phyloP scores from a whole-genome alignment of 2,113 vertebrate species.

The Amphiprion ocellaris region DNA sequence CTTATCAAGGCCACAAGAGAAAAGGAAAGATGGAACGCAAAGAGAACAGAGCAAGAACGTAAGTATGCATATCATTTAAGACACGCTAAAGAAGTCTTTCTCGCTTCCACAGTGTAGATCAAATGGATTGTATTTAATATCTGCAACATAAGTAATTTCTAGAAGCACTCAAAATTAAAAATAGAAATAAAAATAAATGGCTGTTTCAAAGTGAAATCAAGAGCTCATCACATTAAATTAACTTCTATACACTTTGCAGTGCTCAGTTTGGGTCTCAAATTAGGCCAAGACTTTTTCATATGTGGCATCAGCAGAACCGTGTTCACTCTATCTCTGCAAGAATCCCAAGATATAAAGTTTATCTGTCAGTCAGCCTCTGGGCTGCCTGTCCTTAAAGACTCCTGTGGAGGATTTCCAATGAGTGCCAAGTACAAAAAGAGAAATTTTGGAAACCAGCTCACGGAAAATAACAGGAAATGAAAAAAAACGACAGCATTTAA shows the following conservation, averaged over 20 bases:
- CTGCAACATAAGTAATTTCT: conserved; percentile 38
- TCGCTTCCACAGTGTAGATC: conserved; percentile 47
- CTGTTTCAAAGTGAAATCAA: conserved; percentile 23
- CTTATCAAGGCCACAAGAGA: conserved; percentile 71
- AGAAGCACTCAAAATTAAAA: conserved; percentile 32
- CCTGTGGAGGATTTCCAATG: neutral
- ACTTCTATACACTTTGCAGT: conserved; percentile 22
- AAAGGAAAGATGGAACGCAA: conserved; percentile 9
- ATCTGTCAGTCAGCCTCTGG: conserved; percentile 14
- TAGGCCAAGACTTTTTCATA: conserved; percentile 26
- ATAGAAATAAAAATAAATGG: conserved; percentile 17
- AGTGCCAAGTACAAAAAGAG: neutral
- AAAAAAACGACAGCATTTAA: neutral
- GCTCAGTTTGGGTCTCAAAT: conserved; percentile 24
- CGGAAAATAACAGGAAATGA: neutral
- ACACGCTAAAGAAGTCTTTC: conserved; percentile 18
- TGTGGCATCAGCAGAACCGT: conserved; percentile 7
- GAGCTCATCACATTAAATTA: conserved; percentile 39
- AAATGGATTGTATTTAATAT: conserved; percentile 68
- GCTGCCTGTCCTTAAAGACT: neutral
- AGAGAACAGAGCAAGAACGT: conserved; percentile 11
- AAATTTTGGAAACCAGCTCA: neutral
- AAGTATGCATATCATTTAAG: conserved; percentile 33
- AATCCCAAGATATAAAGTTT: conserved; percentile 3
- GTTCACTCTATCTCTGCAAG: conserved; percentile 7